Evolutionary conservation across 2,113 vertebrate species (phyloP).

Genomic region (Microtus ochrogaster): DNA sequence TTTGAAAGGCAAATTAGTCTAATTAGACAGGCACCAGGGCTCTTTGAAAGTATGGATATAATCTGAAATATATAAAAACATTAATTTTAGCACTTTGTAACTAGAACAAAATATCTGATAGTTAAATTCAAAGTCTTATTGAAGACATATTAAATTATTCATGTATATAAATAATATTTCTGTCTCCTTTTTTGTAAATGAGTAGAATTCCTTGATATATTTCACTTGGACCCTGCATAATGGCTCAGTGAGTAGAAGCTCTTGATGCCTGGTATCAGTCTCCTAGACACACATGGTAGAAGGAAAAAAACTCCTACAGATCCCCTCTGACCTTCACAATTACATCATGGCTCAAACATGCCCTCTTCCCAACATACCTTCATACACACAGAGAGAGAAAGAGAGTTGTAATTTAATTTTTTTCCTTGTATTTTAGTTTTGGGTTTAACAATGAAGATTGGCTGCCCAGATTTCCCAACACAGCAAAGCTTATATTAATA

Average conservation of each 20-base stretch:
- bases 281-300: background rate
- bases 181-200: background rate
- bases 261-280: background rate
- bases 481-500: background rate
- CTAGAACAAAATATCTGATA: constrained; percentile 19
- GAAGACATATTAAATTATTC: constrained; percentile 38
- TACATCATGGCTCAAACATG: background rate
- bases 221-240: background rate
- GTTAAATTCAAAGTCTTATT: constrained; percentile 25
- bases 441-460: constrained; percentile 39
- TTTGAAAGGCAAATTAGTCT: constrained; percentile 13
- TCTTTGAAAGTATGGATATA: background rate
- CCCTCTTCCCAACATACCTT: background rate
- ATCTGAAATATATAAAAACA: constrained; percentile 22
- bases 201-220: background rate
- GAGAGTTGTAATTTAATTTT: background rate
- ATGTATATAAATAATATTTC: constrained; percentile 37
- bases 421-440: background rate
- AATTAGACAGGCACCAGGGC: background rate
- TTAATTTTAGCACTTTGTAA: constrained; percentile 4
- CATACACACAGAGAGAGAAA: background rate
- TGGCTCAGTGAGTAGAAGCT: background rate
- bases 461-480: constrained; percentile 21
- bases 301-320: background rate
- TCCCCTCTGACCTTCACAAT: background rate